Percentiles rank a stretch among this genome's conserved stretches.
These are phyloP conservation scores for Drosophila colorata DNA, from an alignment of 2,888 invertebrate genomes.

Conservation along the genomic window DNA sequence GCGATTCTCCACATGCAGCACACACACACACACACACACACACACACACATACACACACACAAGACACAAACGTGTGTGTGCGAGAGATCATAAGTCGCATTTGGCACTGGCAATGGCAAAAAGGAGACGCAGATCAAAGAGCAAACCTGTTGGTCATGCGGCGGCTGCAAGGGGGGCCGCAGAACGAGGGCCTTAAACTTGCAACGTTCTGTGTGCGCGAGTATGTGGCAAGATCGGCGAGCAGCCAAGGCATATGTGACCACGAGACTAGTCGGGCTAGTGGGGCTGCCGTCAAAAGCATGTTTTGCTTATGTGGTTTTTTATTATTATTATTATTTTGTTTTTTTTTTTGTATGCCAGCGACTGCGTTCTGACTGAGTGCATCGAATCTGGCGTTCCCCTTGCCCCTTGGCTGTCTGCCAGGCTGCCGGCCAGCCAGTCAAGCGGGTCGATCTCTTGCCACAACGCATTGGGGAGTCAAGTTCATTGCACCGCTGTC, in stretches of 20 bases:
- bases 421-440: slow-evolving; percentile 50
- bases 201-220: neutral
- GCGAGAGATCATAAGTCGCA: slow-evolving; percentile 69
- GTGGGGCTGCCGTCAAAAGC: slow-evolving; percentile 32
- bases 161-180: neutral
- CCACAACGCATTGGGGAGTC: slow-evolving; percentile 40
- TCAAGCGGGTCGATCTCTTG: slow-evolving; percentile 70
- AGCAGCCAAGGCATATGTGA: slow-evolving; percentile 41
- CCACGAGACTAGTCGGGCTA: slow-evolving; percentile 17
- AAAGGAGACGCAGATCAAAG: slow-evolving; percentile 66
- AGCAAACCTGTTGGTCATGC: slow-evolving; percentile 63
- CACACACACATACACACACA: neutral
- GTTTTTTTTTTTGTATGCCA: slow-evolving; percentile 29
- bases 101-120: slow-evolving; percentile 23
- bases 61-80: no score
- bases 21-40: slow-evolving; percentile 4
- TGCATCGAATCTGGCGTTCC: slow-evolving; percentile 35
- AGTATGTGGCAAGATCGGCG: slow-evolving; percentile 48
- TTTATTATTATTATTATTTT: slow-evolving; percentile 20
- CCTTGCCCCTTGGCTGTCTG: slow-evolving; percentile 62
- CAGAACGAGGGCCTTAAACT: neutral
- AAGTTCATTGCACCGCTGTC: slow-evolving; percentile 73
- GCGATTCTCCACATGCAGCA: slow-evolving; percentile 65
- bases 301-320: slow-evolving; percentile 44
- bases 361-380: slow-evolving; percentile 50